Evolutionary conservation across 2,113 vertebrate genomes (phyloP).

Genomic region (Megalops atlanticus): DNA sequence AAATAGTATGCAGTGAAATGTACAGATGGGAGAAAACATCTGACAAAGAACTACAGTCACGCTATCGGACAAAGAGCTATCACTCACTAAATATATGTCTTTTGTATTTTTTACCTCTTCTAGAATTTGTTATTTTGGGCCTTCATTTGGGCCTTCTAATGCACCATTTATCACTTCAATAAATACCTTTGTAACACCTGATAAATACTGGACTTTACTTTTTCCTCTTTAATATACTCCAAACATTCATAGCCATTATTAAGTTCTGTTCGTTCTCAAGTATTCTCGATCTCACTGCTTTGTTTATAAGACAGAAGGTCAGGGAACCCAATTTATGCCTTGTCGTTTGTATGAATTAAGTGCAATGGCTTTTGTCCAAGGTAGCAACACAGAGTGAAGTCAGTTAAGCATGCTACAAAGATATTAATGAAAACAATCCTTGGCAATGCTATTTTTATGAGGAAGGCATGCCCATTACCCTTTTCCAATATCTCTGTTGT

Average conservation of each 20-base stretch:
- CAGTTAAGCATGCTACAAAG: neutral
- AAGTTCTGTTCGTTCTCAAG: neutral
- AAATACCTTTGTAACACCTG: neutral
- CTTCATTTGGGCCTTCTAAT: too few species aligned
- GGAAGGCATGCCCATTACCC: conserved; percentile 29
- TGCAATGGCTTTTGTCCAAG: neutral
- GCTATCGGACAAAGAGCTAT: neutral
- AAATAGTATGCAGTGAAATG: conserved; percentile 15
- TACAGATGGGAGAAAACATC: neutral
- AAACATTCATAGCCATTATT: neutral
- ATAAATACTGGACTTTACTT: neutral
- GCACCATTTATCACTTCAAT: neutral
- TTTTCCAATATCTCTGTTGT: conserved; percentile 26
- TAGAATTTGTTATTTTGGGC: neutral
- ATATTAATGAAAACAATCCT: conserved; percentile 19
- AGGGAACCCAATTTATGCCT: conserved; percentile 12
- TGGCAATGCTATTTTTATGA: conserved; percentile 27
- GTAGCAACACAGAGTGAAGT: neutral
- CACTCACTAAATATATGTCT: neutral
- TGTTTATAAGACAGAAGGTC: neutral
- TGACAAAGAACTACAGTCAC: neutral
- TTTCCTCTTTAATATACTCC: neutral
- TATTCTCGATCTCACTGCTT: neutral
- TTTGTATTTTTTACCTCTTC: neutral
- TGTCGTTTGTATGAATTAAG: conserved; percentile 3